Conservation (phyloP, 2,888 invertebrate genomes). For the Mycalesis mineus region DNA sequence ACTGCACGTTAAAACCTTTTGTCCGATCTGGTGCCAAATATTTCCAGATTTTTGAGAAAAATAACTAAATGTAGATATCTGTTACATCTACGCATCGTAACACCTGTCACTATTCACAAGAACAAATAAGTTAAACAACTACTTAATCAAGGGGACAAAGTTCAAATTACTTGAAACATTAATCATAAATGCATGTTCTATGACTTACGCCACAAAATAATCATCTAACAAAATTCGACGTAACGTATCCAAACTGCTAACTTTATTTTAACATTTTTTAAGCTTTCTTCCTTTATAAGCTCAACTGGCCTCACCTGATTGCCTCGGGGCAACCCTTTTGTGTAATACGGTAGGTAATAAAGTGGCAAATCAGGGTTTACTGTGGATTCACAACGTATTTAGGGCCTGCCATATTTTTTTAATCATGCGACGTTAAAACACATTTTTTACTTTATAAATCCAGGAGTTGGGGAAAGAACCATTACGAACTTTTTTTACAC, state of each 20-base stretch:
- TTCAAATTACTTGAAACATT: too few relatives aligned
- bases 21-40: too few relatives aligned
- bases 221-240: slow-evolving; percentile 50
- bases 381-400: slow-evolving; percentile 43
- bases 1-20: too few relatives aligned
- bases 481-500: neutral
- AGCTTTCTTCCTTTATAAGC: slow-evolving; percentile 67
- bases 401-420: slow-evolving; percentile 18
- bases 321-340: slow-evolving; percentile 65
- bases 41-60: too few relatives aligned
- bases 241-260: slow-evolving; percentile 58
- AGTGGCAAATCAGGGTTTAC: slow-evolving; percentile 51
- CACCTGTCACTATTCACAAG: neutral
- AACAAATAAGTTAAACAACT: too few relatives aligned
- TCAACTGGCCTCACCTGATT: slow-evolving; percentile 70
- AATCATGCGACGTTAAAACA: neutral
- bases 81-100: too few relatives aligned
- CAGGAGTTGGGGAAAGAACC: neutral
- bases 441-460: slow-evolving; percentile 4
- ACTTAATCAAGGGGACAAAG: too few relatives aligned
- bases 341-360: slow-evolving; percentile 59
- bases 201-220: slow-evolving; percentile 27
- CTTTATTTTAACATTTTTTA: slow-evolving; percentile 69
- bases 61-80: too few relatives aligned
- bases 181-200: slow-evolving; percentile 3